Conservation (phyloP, 2,888 invertebrate genomes). For the Campoplex capitator region DNA sequence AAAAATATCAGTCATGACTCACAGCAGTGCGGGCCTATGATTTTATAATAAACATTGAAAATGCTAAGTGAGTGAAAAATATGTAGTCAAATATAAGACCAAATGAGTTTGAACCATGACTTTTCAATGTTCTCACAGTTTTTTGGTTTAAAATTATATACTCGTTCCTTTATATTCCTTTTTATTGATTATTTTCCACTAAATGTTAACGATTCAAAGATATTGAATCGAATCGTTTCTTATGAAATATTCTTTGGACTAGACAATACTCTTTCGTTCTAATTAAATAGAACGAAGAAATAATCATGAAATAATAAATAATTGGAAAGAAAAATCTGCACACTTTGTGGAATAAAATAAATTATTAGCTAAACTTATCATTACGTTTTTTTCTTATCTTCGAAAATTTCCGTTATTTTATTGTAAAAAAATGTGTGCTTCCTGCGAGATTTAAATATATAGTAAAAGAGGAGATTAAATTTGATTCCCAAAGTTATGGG, state of each 20-base stretch:
- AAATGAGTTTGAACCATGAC: background rate
- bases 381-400: constrained; percentile 44
- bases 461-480: background rate
- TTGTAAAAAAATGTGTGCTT: background rate
- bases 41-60: too few relatives aligned
- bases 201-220: constrained; percentile 50
- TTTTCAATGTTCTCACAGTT: background rate
- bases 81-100: background rate
- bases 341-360: constrained; percentile 30
- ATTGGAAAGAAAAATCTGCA: constrained; percentile 71
- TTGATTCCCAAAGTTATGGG: background rate
- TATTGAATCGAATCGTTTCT: constrained; percentile 40
- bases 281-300: constrained; percentile 75
- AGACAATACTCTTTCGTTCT: constrained; percentile 81
- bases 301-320: constrained; percentile 73
- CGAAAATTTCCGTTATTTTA: constrained; percentile 29
- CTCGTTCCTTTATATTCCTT: constrained; percentile 24
- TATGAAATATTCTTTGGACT: constrained; percentile 77
- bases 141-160: constrained; percentile 2
- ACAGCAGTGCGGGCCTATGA: background rate
- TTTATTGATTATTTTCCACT: constrained; percentile 34
- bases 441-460: background rate
- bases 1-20: background rate
- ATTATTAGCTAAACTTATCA: constrained; percentile 65
- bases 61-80: background rate